Conservation (phyloP, 2,113 vertebrate genomes). For the Terrapene triunguis region DNA sequence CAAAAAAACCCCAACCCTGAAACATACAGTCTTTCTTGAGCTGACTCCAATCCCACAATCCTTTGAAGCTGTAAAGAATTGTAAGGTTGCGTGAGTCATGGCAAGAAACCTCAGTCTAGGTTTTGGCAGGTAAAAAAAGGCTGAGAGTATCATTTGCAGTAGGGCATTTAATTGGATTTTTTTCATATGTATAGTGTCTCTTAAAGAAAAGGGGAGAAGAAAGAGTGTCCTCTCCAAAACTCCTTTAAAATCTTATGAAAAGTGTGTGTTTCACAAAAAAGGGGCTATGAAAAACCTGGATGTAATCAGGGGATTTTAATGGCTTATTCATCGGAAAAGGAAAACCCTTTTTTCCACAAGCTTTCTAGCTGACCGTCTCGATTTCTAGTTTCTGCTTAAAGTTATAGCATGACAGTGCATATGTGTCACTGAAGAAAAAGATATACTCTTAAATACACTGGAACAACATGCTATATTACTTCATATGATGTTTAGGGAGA, state of each 20-base stretch:
- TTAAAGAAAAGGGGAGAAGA: background rate
- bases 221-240: background rate
- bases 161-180: background rate
- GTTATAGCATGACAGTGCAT: background rate
- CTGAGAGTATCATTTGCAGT: background rate
- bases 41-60: background rate
- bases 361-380: background rate
- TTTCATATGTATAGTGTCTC: background rate
- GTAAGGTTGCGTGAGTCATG: background rate
- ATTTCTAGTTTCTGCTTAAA: background rate
- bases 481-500: conserved; percentile 19
- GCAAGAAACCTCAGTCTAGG: background rate
- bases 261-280: background rate
- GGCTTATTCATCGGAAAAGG: background rate
- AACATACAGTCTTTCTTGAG: rapidly evolving
- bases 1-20: background rate
- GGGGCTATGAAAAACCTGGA: background rate
- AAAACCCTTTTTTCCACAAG: background rate
- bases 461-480: background rate
- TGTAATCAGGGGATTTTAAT: background rate
- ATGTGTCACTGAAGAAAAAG: background rate
- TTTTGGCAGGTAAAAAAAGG: background rate
- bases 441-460: background rate
- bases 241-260: background rate
- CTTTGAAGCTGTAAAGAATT: background rate